Percentiles rank a stretch among this genome's conserved stretches.
Conservation (phyloP, 2,888 invertebrate species). For the Lasioglossum leucozonium region DNA sequence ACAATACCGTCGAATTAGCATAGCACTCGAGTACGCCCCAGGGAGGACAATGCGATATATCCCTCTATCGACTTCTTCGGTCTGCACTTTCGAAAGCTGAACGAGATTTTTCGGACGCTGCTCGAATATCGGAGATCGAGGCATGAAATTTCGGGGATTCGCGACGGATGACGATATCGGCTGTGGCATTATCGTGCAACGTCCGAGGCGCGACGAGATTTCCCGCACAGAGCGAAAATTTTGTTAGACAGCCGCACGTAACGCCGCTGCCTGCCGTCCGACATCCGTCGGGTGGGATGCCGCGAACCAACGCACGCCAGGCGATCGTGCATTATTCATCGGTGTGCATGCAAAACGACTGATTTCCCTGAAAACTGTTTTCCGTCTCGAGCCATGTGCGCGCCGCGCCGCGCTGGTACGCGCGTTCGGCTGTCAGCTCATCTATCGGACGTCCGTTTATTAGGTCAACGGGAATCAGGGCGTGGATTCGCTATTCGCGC, state of each 20-base stretch:
- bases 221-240: not conserved
- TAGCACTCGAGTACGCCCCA: not conserved
- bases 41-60: not conserved
- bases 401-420: too few relatives aligned
- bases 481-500: not conserved
- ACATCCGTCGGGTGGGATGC: not conserved
- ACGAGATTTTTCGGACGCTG: not conserved
- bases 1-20: slow-evolving; percentile 7
- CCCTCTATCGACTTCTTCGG: not conserved
- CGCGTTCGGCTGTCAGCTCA: not conserved
- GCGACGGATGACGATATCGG: not conserved
- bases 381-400: not conserved
- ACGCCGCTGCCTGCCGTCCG: not conserved
- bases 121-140: not conserved
- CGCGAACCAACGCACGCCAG: not conserved
- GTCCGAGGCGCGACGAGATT: not conserved
- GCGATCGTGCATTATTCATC: slow-evolving; percentile 45
- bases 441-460: slow-evolving; percentile 16
- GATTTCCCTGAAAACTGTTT: slow-evolving; percentile 18
- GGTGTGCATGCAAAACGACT: slow-evolving; percentile 8
- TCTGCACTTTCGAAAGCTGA: not conserved
- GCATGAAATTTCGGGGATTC: not conserved
- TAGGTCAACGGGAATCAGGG: slow-evolving; percentile 14
- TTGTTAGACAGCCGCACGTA: not conserved
- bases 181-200: not conserved